Percentiles rank a stretch among this genome's conserved stretches.
Evolutionary conservation across 2,888 invertebrate species (phyloP).

Genomic region (Acleris emargana): DNA sequence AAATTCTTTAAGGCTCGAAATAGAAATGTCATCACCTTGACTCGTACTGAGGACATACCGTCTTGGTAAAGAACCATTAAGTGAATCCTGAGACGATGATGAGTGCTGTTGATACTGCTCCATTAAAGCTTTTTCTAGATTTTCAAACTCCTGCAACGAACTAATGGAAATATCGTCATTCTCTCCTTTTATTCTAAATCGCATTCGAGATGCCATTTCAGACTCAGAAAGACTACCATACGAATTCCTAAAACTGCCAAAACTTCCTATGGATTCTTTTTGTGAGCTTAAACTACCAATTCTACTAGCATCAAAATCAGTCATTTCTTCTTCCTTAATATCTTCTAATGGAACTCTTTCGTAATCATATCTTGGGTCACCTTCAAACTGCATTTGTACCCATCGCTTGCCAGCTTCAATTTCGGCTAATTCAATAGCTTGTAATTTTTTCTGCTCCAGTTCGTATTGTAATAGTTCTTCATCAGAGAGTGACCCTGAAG

Average conservation of each 20-base stretch:
- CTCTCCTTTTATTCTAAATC: constrained; percentile 92
- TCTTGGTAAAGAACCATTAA: constrained; percentile 91
- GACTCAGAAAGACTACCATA: constrained; percentile 96
- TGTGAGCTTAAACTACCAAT: constrained; percentile 91
- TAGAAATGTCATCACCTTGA: constrained; percentile 93
- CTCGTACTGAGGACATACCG: constrained; percentile 88
- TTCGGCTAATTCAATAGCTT: constrained; percentile 80
- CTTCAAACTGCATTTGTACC: constrained; percentile 95
- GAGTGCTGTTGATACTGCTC: constrained; percentile 89
- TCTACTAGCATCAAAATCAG: constrained; percentile 91
- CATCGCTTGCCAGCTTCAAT: constrained; percentile 91
- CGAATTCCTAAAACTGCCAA: constrained; percentile 93
- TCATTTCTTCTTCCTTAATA: constrained; percentile 95
- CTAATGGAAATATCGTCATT: constrained; percentile 96
- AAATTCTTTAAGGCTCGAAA: constrained; percentile 95
- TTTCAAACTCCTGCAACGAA: constrained; percentile 97
- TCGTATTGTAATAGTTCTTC: constrained; percentile 87
- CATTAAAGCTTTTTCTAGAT: constrained; percentile 92
- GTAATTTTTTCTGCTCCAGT: constrained; percentile 85
- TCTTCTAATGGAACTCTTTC: constrained; percentile 94
- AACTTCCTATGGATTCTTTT: constrained; percentile 90
- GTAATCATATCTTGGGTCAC: constrained; percentile 90
- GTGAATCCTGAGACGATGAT: constrained; percentile 93
- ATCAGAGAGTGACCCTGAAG: constrained; percentile 83
- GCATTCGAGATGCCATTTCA: constrained; percentile 92